Evolutionary conservation across 1,140 invertebrate species (phyloP), one percentile per base, ranked within the genome.

Genomic region (Pachypsylla venusta): DNA sequence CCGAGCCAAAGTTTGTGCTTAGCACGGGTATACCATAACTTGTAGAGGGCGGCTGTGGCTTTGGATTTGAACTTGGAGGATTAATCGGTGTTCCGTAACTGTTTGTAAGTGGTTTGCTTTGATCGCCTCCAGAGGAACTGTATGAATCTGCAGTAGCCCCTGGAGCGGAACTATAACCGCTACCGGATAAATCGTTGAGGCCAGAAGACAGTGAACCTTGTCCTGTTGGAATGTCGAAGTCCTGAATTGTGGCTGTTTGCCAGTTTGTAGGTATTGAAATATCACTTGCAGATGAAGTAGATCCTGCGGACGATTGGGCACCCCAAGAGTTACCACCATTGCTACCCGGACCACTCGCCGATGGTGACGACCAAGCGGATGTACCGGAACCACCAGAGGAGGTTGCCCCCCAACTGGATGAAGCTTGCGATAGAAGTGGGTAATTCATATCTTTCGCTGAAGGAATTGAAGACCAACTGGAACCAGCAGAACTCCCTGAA

Each of bases 371-470:
- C 4, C n/a, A 48, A 5, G 4, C 5, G 4, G 42, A 4, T 48
- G 42, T 19, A 48, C 42, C 22, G 16, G 42, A 48, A n/a, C n/a
- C 16, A n/a, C 4, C 4, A n/a, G 4, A 5, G 16, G n/a, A n/a
- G 42, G 42, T 19, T 35, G 10, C 30, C 16, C 30, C 30, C 30
- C 30, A 35, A 16, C 30, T 35, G 10, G 30, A 16, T 12, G 30
- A 10, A 35, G 30, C 10, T 35, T 35, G 30, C 30, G 30, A 16
- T 16, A 3, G 42, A 22, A 48, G 42, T 3, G 4, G 7, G 5
- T 48, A 22, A 48, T 48, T 22, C 42, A 48, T 48, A 48, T n/a
- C 42, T 22, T n/a, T n/a, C n/a, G n/a, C n/a, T n/a, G n/a, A n/a
- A n/a, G n/a, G n/a, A n/a, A n/a, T n/a, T n/a, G n/a, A n/a, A n/a